Base-by-base conservation (phyloP, 2,888 invertebrate species). In the Cremastinae sp. region DNA sequence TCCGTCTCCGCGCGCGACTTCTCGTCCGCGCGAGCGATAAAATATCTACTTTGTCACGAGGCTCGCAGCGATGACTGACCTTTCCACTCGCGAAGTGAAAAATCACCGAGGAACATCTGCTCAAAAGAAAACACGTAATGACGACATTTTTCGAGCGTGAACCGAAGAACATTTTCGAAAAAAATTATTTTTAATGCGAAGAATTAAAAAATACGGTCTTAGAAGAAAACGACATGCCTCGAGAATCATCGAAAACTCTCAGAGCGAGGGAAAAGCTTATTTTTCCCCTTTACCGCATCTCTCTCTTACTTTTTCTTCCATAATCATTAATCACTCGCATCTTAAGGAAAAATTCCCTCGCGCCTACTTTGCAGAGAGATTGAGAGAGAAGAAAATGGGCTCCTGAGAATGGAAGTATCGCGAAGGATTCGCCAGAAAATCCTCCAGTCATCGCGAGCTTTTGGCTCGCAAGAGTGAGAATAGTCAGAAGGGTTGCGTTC, bases 301-400 rank as follows among this genome's bases (percentile, higher is more conserved):
- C 20, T 39, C 41, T 18, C 41, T 2, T 5, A 10, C 10, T 43
- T 20, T 39, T 20, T 18, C 47, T 73, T 79, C 74, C 74, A 71
- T 79, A 84, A 87, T 86, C 89, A 89, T 89, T 88, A 89, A 89
- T 89, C 89, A 89, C 86, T 80, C 76, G 86, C 85, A 87, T 88
- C 88, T 89, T 89, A 88, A 86, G 84, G 82, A 75, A 84, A 85
- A 88, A 88, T 87, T 87, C 88, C 88, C 87, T 88, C 84, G 88
- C 85, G 88, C 84, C 87, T 87, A 87, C 85, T 89, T 89, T 87
- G 86, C 86, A 87, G 83, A 41, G 18, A 37, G 28, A 35, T 58
- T 43, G 43, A 82, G 82, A 28, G 41, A 51, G 51, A 49, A 14
- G 12, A 28, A 14, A 8, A 43, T 20, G 51, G 18, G 64, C 45